These are phyloP conservation scores for Gallinago solitaria DNA, from an alignment of 2,797 vertebrate genomes.

Conservation along the genomic window DNA sequence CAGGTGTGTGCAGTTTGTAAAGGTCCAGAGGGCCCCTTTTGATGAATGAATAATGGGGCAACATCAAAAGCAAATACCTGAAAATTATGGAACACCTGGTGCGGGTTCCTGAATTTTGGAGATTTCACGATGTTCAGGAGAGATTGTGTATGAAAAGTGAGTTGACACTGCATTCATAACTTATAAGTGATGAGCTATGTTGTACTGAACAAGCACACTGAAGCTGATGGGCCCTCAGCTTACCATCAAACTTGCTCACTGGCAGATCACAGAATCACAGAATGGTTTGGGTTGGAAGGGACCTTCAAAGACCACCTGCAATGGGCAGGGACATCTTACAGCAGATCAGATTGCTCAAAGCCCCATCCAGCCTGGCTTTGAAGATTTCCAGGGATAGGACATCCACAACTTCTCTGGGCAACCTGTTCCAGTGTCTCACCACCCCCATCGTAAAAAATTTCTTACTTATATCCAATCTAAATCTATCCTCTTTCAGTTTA, in stretches of 20 bases:
- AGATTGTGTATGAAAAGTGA: neutral
- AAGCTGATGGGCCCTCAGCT: neutral
- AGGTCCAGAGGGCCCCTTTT: neutral
- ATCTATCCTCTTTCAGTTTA: neutral
- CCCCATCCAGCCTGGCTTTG: neutral
- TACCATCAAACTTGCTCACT: fast-evolving
- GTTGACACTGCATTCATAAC: neutral
- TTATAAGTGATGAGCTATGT: neutral
- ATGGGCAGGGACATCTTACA: neutral
- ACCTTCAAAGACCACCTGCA: neutral
- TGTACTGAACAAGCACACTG: neutral
- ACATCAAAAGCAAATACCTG: neutral
- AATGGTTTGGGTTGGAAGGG: neutral
- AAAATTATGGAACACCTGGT: neutral
- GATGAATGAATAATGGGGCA: neutral
- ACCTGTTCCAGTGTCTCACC: neutral
- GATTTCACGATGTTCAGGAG: neutral
- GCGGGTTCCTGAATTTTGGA: neutral
- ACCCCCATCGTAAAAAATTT: neutral
- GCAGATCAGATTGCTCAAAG: neutral
- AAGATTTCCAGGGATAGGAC: neutral
- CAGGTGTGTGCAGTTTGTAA: neutral
- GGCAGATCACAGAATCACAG: neutral
- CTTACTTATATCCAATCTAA: neutral
- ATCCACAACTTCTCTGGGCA: neutral